phyloP scores from a whole-genome alignment of 2,797 vertebrate genomes.

The Xenops minutus region DNA sequence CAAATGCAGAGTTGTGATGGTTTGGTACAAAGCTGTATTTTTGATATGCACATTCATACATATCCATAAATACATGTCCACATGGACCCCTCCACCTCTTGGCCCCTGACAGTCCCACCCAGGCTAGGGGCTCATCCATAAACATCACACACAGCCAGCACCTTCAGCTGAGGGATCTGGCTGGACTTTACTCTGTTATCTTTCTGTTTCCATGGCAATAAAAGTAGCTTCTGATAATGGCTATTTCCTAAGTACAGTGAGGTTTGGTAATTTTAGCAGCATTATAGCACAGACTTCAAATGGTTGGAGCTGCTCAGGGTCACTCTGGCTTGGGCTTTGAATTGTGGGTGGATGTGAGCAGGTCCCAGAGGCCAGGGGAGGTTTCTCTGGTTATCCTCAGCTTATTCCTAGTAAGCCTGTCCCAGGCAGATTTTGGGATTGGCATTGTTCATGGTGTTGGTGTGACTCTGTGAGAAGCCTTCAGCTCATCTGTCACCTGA shows the following conservation, averaged over 20 bases:
- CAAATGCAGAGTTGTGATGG: background rate
- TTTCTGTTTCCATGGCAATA: constrained; percentile 76
- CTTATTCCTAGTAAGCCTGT: background rate
- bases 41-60: fast-evolving
- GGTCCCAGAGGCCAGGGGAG: background rate
- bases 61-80: fast-evolving
- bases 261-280: constrained; percentile 74
- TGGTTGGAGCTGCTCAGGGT: background rate
- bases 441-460: fast-evolving
- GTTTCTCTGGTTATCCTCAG: background rate
- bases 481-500: background rate
- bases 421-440: background rate
- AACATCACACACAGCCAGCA: background rate
- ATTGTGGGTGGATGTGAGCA: constrained; percentile 21
- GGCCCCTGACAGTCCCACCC: background rate
- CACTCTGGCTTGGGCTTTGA: constrained; percentile 6
- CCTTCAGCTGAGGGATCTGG: background rate
- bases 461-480: background rate
- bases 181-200: constrained; percentile 67
- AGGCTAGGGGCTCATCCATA: background rate
- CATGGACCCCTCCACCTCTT: background rate
- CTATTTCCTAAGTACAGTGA: constrained; percentile 61
- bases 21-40: background rate
- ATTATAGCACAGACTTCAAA: constrained; percentile 60
- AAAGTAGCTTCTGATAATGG: constrained; percentile 74